These are phyloP conservation scores for Xestobium rufovillosum DNA, from an alignment of 2,888 invertebrate species.

Conservation along the genomic window DNA sequence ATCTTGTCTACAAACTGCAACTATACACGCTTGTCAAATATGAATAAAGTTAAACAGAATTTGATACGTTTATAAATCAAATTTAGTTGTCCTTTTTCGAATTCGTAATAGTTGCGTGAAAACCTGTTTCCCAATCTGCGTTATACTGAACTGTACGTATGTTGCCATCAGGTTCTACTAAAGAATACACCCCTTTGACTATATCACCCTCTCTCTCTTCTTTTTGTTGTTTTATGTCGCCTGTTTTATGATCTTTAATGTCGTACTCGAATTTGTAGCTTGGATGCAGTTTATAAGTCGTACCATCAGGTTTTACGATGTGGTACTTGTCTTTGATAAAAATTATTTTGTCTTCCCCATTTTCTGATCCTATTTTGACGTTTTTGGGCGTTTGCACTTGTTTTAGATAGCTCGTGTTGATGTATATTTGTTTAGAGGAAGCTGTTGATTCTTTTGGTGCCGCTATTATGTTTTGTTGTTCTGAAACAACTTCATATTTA, in stretches of 20 bases:
- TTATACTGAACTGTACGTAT: slow-evolving; percentile 68
- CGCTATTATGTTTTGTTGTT: too few relatives aligned
- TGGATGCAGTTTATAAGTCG: slow-evolving; percentile 45
- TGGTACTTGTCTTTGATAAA: slow-evolving; percentile 1
- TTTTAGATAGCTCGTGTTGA: neutral
- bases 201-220: slow-evolving; percentile 67
- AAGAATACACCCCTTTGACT: slow-evolving; percentile 53
- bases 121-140: slow-evolving; percentile 72
- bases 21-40: too few relatives aligned
- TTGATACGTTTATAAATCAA: neutral
- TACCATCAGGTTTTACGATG: slow-evolving; percentile 3
- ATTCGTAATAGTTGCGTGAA: slow-evolving; percentile 66
- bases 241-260: slow-evolving; percentile 67
- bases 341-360: slow-evolving; percentile 1
- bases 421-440: neutral
- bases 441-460: neutral
- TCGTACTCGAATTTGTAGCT: slow-evolving; percentile 66
- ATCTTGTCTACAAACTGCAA: too few relatives aligned
- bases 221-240: slow-evolving; percentile 65
- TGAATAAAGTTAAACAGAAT: neutral
- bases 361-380: neutral
- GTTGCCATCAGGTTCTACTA: slow-evolving; percentile 64
- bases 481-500: too few relatives aligned
- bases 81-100: slow-evolving; percentile 26
- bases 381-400: neutral